Base-by-base conservation (phyloP, 1,140 invertebrate species). In the Adoxophyes honmai region DNA sequence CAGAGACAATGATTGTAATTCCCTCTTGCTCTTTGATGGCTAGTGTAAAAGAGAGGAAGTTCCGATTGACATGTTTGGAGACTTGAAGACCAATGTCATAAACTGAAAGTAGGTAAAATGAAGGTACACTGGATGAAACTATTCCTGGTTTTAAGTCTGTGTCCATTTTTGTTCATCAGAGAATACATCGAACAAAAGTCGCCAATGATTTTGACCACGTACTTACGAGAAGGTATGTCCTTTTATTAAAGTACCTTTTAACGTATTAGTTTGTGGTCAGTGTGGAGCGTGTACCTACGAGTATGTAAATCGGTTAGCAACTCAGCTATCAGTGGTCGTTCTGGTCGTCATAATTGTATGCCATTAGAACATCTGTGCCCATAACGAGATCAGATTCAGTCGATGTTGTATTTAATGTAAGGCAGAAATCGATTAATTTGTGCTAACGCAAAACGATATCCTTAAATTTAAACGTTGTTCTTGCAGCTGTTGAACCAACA, bases 221-320 rank as follows among this genome's bases (percentile, higher is more conserved):
- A n/a, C n/a, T 44, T 16, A 18, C 11, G 39, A 18, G n/a, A 15
- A 18, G 42, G n/a, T 18, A 11, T 18, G 42, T 48, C 42, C 42
- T 48, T 48, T 21, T 48, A 48, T 48, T 48, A 18, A 48, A 18
- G 42, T 48, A 48, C 21, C 21, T 48, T 48, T 48, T 48, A 48
- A 48, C 42, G 28, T 48, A 48, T 48, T 48, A 48, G 39, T 44
- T 39, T 48, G 28, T 48, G 21, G 42, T 18, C 16, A 16, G 28
- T 21, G 10, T 48, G 16, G 42, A 48, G 42, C 42, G 21, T 18
- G 42, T 44, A 44, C 11, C 3, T 34, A 53, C 66, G 61, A 64
- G 74, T 75, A 75, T 77, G 72, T 67, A 79, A 81, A 76, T 78
- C 63, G 51, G 66, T 68, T 59, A 70, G 70, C 67, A 62, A 53